These are phyloP conservation scores for Clistopyga incitator DNA, from an alignment of 2,888 invertebrate species.

Conservation along the genomic window DNA sequence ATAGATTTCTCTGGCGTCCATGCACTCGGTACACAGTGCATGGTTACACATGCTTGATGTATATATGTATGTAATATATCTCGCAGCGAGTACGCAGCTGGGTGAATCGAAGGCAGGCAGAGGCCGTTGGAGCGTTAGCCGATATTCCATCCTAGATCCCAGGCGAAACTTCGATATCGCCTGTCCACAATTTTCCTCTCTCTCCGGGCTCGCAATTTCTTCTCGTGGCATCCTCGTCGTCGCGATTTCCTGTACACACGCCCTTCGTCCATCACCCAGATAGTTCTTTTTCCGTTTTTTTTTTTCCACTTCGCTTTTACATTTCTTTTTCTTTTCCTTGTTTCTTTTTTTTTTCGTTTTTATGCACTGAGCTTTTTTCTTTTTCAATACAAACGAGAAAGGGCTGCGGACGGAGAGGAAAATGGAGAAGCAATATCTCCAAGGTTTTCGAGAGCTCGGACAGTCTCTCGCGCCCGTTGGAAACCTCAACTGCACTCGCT, in stretches of 20 bases:
- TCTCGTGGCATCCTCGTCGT: constrained; percentile 44
- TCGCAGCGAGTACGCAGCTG: constrained; percentile 43
- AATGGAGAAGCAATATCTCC: constrained; percentile 50
- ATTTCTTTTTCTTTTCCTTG: constrained; percentile 6
- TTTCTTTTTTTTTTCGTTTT: constrained; percentile 10
- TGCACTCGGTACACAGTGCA: constrained; percentile 6
- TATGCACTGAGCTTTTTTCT: constrained; percentile 10
- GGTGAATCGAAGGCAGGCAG: constrained; percentile 43
- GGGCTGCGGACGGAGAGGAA: constrained; percentile 36
- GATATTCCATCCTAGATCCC: constrained; percentile 64
- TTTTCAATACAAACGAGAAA: constrained; percentile 47
- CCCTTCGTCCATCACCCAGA: constrained; percentile 19
- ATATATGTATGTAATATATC: constrained; percentile 47
- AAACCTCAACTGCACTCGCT: constrained; percentile 28
- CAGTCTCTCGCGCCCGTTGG: background rate
- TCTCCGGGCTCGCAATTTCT: constrained; percentile 11
- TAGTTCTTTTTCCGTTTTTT: constrained; percentile 35
- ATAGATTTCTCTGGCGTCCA: constrained; percentile 14
- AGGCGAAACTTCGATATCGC: constrained; percentile 61
- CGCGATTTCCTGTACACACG: constrained; percentile 41
- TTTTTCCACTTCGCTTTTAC: constrained; percentile 18
- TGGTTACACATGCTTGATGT: constrained; percentile 27
- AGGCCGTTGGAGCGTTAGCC: constrained; percentile 53
- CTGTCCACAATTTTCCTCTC: constrained; percentile 61
- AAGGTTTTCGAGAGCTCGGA: constrained; percentile 50